These are phyloP conservation scores for Andrena flavipes DNA, from an alignment of 2,888 invertebrate species.

Conservation along the genomic window DNA sequence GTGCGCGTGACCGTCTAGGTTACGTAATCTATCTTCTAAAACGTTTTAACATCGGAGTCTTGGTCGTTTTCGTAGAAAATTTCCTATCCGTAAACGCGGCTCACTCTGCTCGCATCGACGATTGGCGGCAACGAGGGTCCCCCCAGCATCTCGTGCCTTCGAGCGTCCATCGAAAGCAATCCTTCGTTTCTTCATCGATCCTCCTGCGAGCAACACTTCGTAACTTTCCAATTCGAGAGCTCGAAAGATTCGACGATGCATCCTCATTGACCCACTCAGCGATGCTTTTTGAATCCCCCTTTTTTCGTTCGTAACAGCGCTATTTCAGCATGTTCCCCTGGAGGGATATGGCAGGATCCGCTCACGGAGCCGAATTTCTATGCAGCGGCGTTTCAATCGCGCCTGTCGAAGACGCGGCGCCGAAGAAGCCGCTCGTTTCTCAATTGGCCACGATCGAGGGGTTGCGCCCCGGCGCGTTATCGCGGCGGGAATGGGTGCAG, in stretches of 20 bases:
- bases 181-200: neutral
- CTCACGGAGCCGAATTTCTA: neutral
- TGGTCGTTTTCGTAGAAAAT: slow-evolving; percentile 75
- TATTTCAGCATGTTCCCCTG: neutral
- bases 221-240: neutral
- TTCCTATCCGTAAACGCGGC: slow-evolving; percentile 62
- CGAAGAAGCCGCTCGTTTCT: slow-evolving; percentile 5
- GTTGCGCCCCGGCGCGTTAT: neutral
- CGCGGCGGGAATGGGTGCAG: slow-evolving; percentile 7
- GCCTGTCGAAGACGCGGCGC: neutral
- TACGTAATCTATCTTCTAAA: slow-evolving; percentile 57
- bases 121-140: slow-evolving; percentile 22
- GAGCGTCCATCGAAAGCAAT: neutral
- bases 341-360: slow-evolving; percentile 29
- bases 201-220: neutral
- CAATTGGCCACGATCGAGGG: neutral
- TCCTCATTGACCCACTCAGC: neutral
- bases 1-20: slow-evolving; percentile 31
- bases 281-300: neutral
- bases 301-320: neutral
- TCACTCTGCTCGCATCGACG: slow-evolving; percentile 29
- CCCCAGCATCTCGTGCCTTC: neutral
- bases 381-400: slow-evolving; percentile 1
- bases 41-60: slow-evolving; percentile 66
- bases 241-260: neutral